Conservation (phyloP, 64 coral and sea anemone species). For the Actinia tenebrosa region DNA sequence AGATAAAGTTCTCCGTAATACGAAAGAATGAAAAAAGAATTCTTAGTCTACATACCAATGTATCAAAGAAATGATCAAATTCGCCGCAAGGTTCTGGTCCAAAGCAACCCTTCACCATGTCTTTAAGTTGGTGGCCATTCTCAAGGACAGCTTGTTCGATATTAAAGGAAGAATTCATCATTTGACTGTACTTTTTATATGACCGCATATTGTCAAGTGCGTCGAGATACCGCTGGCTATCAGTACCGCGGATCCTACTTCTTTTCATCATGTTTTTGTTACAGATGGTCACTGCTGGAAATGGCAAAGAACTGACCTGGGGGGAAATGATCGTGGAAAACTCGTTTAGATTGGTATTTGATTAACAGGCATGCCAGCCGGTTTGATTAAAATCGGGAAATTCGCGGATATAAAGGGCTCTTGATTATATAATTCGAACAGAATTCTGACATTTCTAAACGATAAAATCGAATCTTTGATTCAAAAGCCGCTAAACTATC, state of each 20-base stretch:
- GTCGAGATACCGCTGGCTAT: conserved; percentile 44
- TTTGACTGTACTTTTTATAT: background rate
- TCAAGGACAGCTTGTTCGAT: conserved; percentile 1
- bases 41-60: background rate
- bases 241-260: conserved; percentile 37
- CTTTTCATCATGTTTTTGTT: conserved; percentile 58
- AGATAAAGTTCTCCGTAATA: too few species aligned
- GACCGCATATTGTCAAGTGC: background rate
- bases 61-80: background rate
- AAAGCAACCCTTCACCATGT: background rate
- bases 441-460: too few species aligned
- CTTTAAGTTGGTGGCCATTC: background rate
- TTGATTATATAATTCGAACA: too few species aligned
- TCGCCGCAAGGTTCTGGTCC: background rate
- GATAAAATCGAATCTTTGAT: too few species aligned
- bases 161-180: background rate
- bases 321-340: background rate
- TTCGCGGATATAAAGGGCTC: too few species aligned
- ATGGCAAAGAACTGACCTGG: background rate
- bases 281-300: conserved; percentile 47
- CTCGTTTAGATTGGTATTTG: too few species aligned
- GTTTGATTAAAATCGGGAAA: too few species aligned
- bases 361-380: too few species aligned
- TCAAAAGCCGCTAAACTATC: too few species aligned
- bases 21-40: too few species aligned